Evolutionary conservation across 2,113 vertebrate genomes (phyloP).

Genomic region (Gallinago undulata): DNA sequence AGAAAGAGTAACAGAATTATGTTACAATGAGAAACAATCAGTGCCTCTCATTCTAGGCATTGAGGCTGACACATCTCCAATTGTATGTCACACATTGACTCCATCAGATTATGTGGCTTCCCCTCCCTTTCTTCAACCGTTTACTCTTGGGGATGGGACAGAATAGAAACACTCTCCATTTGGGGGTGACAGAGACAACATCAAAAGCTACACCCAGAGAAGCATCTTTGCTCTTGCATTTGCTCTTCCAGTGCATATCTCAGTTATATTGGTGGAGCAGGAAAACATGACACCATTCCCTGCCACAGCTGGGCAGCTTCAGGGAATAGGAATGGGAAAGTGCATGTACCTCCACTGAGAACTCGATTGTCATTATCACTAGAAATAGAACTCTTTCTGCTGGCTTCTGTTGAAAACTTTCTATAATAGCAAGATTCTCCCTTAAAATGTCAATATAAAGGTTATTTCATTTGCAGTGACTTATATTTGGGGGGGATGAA

Average conservation of each 20-base stretch:
- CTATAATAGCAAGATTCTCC: not conserved
- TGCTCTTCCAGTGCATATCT: not conserved
- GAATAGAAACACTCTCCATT: not conserved
- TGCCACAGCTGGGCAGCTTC: not conserved
- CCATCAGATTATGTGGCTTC: not conserved
- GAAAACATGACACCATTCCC: not conserved
- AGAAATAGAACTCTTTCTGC: not conserved
- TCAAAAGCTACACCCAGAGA: not conserved
- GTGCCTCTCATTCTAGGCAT: not conserved
- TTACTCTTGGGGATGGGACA: not conserved
- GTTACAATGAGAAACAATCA: not conserved
- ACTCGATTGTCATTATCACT: not conserved
- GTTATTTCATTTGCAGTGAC: not conserved
- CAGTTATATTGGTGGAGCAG: accelerated
- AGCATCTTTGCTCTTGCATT: not conserved
- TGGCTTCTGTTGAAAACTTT: not conserved
- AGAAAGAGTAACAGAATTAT: not conserved
- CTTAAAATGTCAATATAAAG: not conserved
- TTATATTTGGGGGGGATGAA: not conserved
- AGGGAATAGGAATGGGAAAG: not conserved
- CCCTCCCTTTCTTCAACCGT: not conserved
- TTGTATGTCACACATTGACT: not conserved
- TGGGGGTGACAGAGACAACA: not conserved
- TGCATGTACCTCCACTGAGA: not conserved
- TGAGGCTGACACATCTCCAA: not conserved